Conservation (phyloP, 2,113 vertebrate genomes). For the Sinosuthora webbiana region DNA sequence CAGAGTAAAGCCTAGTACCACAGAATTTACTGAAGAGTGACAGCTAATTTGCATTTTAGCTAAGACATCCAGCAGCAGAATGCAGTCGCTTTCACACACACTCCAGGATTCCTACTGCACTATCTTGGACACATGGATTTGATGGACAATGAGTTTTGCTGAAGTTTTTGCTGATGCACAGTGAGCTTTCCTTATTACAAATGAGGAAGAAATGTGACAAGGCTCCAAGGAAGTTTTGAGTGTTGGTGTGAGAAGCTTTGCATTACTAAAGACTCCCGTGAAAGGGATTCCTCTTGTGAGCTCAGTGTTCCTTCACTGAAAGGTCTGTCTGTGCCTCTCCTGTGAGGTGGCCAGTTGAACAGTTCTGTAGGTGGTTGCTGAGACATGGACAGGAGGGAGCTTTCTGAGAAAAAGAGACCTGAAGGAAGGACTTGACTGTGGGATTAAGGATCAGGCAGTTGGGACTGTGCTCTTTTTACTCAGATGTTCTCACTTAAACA, state of each 20-base stretch:
- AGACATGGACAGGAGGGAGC: not conserved
- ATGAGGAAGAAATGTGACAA: slow-evolving; percentile 19
- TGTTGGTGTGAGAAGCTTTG: not conserved
- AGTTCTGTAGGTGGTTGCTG: not conserved
- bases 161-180: not conserved
- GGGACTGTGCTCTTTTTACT: not conserved
- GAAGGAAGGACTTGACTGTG: not conserved
- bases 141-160: slow-evolving; percentile 30
- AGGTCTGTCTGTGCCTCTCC: not conserved
- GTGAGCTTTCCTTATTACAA: not conserved
- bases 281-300: not conserved
- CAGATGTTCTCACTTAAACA: not conserved
- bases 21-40: slow-evolving; percentile 9
- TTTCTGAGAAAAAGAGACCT: not conserved
- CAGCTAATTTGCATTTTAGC: slow-evolving; percentile 48
- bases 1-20: slow-evolving; percentile 12
- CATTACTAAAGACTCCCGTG: not conserved
- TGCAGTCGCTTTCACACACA: not conserved
- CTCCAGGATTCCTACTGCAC: not conserved
- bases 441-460: not conserved
- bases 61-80: slow-evolving; percentile 28
- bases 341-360: not conserved
- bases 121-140: slow-evolving; percentile 21
- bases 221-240: not conserved
- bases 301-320: not conserved